Base-by-base conservation (phyloP, 2,113 vertebrate genomes). In the Lepisosteus osseus region DNA sequence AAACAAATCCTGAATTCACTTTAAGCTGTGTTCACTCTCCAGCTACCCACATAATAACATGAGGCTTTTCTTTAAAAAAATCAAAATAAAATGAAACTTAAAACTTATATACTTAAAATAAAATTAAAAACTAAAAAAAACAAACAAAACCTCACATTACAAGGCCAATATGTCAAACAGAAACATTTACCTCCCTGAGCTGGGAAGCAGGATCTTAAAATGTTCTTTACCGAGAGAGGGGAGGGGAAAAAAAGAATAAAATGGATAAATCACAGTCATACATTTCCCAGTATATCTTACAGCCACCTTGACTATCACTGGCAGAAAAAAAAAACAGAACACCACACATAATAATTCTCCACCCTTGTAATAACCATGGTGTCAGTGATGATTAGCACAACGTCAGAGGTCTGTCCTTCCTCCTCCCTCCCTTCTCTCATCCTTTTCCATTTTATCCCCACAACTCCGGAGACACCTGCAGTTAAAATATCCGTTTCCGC, bases 401-500 rank as follows among this genome's bases (percentile, higher is more conserved):
- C 5, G 47, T 5, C 5, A 51, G 47, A 5, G 47, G 5, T 51
- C 47, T 51, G 5, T 2, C 5, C 5, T 51, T 51, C 47, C 9
- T 51, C 47, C 47, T 51, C 47, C 47, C 47, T 51, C 47, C 47
- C 47, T 9, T 51, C 47, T 5, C 2, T 51, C 47, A 6, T 9
- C 47, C 47, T 5, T 9, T 51, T 5, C 47, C 9, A 9, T 29
- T 29, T 9, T 9, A 51, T 9, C 47, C 65, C 41, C 3, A 17
- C 64, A 13, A 44, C 71, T 9, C 63, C 54, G 42, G 14, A 11
- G 54, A 9, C 47, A 6, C 47, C 76, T 17, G 62, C 6, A 59
- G 68, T 88, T 86, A 97, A 86, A 96, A 95, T 81, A 96, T 95
- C 75, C 95, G 92, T 86, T 96, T 97, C 79, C 95, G 87, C 82